phyloP scores from a whole-genome alignment of 2,888 invertebrate species.

The Idaea straminata region DNA sequence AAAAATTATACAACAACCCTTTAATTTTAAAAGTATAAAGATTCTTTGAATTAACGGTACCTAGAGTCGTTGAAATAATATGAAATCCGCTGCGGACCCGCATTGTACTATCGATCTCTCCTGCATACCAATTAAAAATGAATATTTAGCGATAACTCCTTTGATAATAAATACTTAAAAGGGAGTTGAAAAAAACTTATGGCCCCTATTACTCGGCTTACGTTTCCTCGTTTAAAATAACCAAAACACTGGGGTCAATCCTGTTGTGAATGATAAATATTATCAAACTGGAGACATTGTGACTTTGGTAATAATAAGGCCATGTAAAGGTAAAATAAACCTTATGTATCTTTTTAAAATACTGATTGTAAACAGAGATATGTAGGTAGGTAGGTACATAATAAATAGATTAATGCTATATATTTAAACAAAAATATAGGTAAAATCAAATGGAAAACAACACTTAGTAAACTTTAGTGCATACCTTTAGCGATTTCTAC shows the following conservation, averaged over 20 bases:
- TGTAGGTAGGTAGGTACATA: too few relatives aligned
- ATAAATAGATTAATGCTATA: too few relatives aligned
- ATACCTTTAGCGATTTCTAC: too few relatives aligned
- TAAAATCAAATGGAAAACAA: too few relatives aligned
- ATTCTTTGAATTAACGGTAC: slow-evolving; percentile 20
- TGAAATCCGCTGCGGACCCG: slow-evolving; percentile 48
- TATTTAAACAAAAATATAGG: too few relatives aligned
- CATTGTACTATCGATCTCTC: slow-evolving; percentile 57
- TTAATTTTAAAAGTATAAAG: background rate
- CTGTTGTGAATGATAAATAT: slow-evolving; percentile 3
- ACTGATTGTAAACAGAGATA: background rate
- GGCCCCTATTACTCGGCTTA: slow-evolving; percentile 22
- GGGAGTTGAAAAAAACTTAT: background rate
- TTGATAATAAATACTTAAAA: slow-evolving; percentile 4
- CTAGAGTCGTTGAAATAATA: slow-evolving; percentile 21
- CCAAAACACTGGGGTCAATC: slow-evolving; percentile 9
- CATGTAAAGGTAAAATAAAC: background rate
- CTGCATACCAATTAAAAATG: slow-evolving; percentile 26
- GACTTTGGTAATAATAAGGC: too few relatives aligned
- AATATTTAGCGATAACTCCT: slow-evolving; percentile 45
- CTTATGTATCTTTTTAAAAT: background rate
- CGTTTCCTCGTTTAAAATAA: slow-evolving; percentile 12
- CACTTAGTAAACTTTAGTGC: too few relatives aligned
- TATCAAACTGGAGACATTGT: background rate
- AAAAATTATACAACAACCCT: background rate